Evolutionary conservation across 2,113 vertebrate species (phyloP), one percentile per base, ranked within the genome.

Genomic region (Stomatorhinus ivindoensis): DNA sequence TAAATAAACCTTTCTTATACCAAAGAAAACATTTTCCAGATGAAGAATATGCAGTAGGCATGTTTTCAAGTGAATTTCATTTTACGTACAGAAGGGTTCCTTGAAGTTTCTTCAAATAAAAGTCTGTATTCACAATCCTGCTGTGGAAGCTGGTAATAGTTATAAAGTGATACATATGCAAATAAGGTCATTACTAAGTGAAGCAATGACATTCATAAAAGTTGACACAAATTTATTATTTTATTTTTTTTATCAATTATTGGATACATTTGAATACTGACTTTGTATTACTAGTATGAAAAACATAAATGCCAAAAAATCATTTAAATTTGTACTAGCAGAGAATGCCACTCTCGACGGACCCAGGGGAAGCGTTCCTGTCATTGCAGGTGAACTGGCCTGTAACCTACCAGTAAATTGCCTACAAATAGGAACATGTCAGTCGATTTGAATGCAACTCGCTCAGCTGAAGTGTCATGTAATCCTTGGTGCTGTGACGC

Each of bases 391-490:
- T 44, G 44, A 83, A 42, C 39, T 47, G 80, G 80, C 85, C 85
- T 53, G n/a, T 86, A 86, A 87, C 53, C 86, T 44, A 58, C 51
- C 86, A 42, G 35, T 42, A 39, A 87, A 61, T 58, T 87, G 86
- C 35, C 39, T 44, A 39, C 31, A 58, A 87, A 61, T 87, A 53
- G 86, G 15, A 87, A 87, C 53, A n/a, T n/a, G 86, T 58, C 48
- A 50, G 27, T 87, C 17, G 17, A 87, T 58, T 87, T 87, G 86
- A 87, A 87, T 61, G 35, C 35, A 39, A 61, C 53, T 65, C 19
- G 17, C 86, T 42, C 51, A n/a, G 86, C 86, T 87, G 86, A 87
- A 61, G 48, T 87, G 86, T 87, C 86, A 87, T 61, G 86, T 42
- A 87, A 42, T 87, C 86, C 39, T 61, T 61, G 35, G 17, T 39